Evolutionary conservation across 92 coral and sea anemone genomes (phyloP), one percentile per base, ranked within the genome.

Genomic region (Epizoanthus fatuus): DNA sequence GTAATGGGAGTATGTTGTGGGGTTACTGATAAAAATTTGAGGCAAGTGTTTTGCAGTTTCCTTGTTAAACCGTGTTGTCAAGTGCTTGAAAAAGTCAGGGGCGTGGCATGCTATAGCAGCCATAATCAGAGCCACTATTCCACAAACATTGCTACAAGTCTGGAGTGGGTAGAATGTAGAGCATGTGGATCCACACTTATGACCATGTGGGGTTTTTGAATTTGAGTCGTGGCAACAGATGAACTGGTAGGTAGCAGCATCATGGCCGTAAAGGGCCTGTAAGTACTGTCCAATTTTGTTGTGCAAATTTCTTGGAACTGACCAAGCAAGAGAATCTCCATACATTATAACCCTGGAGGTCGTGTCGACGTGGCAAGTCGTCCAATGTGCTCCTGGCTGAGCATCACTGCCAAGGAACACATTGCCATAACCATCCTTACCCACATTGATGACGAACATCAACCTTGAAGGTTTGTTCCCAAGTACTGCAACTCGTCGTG

Each of bases 1-100:
- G 81, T 85, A 90, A 59, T 51, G 52, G 13, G 93, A 67, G 73
- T 90, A 69, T 20, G 13, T 17, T 73, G 93, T 90, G 7, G 93
- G 93, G 84, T 54, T 22, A 13, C 63, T 85, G 51, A 90, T 90
- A 90, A 19, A 74, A 73, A 63, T 80, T 64, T 52, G 67, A 62
- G 2, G 20, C 10, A 25, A 90, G 76, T 52, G 85, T 47, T 10
- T 40, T 17, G 6, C 56, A 17, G 60, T 58, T 75, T 40, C 38
- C 19, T 57, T 51, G 37, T 80, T 87, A 16, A 90, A 90, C 69
- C 80, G 56, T 7, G 60, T 4, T 75, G 79, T 72, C 90, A 87
- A 86, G 37, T 29, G 32, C 32, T 1, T 29, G 32, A 29, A 29
- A 29, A 81, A 32, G 13, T 51, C n/a, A 4, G 69, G 75, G 51